Percentiles rank a stretch among this genome's conserved stretches.
phyloP scores from a whole-genome alignment of 1,140 invertebrate species.

The Acromyrmex echinatior region DNA sequence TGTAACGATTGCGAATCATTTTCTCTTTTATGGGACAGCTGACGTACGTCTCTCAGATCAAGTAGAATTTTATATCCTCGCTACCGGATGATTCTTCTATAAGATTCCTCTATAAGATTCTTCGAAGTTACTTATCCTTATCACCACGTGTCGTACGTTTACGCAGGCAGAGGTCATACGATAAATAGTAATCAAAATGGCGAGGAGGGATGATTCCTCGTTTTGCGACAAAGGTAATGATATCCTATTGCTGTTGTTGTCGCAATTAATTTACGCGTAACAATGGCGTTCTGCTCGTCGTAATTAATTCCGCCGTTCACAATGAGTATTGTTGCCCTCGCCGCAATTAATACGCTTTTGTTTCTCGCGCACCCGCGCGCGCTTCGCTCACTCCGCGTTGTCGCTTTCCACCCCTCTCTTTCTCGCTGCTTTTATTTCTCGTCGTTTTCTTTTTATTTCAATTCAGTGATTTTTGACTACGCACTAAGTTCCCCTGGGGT shows the following conservation, averaged over 20 bases:
- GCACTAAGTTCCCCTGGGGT: background rate
- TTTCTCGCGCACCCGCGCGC: slow-evolving; percentile 43
- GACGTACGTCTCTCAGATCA: background rate
- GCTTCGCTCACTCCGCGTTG: slow-evolving; percentile 15
- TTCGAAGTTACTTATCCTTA: background rate
- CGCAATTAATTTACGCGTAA: slow-evolving; percentile 62
- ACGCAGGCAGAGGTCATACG: background rate
- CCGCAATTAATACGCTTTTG: slow-evolving; percentile 64
- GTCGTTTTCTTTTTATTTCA: background rate
- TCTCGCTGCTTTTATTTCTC: background rate
- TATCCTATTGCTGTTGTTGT: slow-evolving; percentile 62
- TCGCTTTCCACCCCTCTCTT: background rate
- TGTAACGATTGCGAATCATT: background rate
- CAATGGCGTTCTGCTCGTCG: slow-evolving; percentile 58
- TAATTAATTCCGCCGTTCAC: slow-evolving; percentile 63
- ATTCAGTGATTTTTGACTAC: slow-evolving; percentile 39
- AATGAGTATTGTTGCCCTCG: slow-evolving; percentile 63
- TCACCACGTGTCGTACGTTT: background rate
- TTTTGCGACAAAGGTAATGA: slow-evolving; percentile 61
- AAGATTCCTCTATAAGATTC: background rate
- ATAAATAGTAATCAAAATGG: slow-evolving; percentile 41
- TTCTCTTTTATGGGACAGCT: background rate
- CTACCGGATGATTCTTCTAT: background rate
- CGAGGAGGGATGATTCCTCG: background rate
- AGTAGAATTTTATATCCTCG: background rate